Evolutionary conservation across 2,888 invertebrate species (phyloP), one percentile per base, ranked within the genome.

Genomic region (Agonopterix alstromeriana): DNA sequence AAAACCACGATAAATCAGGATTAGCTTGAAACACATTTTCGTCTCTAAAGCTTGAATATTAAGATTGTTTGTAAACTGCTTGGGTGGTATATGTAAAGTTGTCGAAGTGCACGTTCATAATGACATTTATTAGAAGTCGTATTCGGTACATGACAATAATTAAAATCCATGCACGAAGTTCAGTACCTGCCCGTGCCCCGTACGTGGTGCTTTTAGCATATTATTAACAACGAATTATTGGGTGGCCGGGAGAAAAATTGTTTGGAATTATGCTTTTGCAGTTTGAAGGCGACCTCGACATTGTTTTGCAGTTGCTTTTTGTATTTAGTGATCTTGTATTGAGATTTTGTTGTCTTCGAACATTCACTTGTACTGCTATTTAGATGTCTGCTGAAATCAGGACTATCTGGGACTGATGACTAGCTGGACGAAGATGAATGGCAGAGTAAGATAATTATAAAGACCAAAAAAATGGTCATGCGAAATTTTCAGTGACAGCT

Each of bases 61-160:
- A 70, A 59, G 51, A 48, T 4, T 44, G 43, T 49, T 36, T 35
- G 40, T 51, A 40, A 40, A 12, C 53, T 67, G 55, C 2, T 11
- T 2, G 0, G 38, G 12, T 4, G 42, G 46, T 5, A 52, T 11
- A 0, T 10, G 36, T 65, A 67, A 49, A 8, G 64, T 81, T 60
- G 81, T 58, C 55, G 57, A 55, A 63, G 65, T 72, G 70, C 69
- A 77, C 77, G 74, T 77, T 85, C 82, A 81, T 86, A 86, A 86
- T 87, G 86, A 85, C 87, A 86, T 87, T 87, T 87, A 87, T 87
- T 87, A 87, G 83, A 74, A 81, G 78, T 69, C 82, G 83, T 84
- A 85, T 86, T 82, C 75, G 78, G 83, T 86, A 87, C 86, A 87
- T 86, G 86, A 84, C 73, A 84, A 86, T 87, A 87, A 87, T 87